Conservation (phyloP, 2,888 invertebrate genomes). For the Oligia strigilis region DNA sequence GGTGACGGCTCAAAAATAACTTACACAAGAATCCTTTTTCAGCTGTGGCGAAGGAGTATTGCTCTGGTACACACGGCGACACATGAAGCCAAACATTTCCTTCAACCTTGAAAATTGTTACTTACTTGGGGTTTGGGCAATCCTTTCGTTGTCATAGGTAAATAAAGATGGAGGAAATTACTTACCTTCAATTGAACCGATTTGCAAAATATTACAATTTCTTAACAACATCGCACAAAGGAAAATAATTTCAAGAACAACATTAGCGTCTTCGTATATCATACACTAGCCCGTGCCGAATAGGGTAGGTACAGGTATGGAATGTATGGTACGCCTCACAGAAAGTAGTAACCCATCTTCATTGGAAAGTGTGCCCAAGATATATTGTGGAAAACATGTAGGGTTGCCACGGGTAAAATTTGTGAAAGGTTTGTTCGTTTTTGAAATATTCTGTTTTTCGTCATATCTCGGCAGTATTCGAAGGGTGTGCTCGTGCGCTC, state of each 20-base stretch:
- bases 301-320: conserved; percentile 72
- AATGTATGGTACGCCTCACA: conserved; percentile 77
- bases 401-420: conserved; percentile 49
- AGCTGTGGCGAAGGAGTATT: neutral
- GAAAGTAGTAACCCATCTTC: conserved; percentile 81
- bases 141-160: neutral
- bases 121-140: neutral
- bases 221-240: neutral
- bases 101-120: too few relatives aligned
- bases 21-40: neutral
- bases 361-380: conserved; percentile 81
- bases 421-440: neutral
- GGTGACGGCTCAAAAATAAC: neutral
- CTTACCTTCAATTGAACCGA: too few relatives aligned
- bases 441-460: neutral
- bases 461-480: neutral
- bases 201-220: neutral
- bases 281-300: conserved; percentile 70
- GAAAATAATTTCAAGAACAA: conserved; percentile 5
- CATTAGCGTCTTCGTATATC: conserved; percentile 63
- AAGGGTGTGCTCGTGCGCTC: neutral
- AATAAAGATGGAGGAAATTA: neutral
- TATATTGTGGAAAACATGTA: conserved; percentile 59
- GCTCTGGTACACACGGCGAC: neutral
- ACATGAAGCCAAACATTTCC: too few relatives aligned